phyloP scores from a whole-genome alignment of 2,797 vertebrate genomes.

The Poecilia picta region DNA sequence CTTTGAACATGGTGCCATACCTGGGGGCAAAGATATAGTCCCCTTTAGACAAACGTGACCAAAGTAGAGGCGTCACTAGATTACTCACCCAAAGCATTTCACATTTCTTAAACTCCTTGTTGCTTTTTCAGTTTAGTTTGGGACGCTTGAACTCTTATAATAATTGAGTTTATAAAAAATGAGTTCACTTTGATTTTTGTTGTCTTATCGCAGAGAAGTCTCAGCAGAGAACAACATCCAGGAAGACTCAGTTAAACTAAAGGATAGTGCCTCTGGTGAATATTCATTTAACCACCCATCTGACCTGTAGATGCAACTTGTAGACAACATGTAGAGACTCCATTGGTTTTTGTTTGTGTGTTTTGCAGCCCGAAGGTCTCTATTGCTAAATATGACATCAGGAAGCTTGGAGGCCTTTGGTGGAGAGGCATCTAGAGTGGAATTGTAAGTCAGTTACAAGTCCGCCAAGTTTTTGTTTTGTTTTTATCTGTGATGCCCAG shows the following conservation, averaged over 20 bases:
- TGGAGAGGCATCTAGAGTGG: conserved; percentile 84
- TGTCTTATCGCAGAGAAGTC: conserved; percentile 65
- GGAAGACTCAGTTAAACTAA: conserved; percentile 74
- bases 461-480: neutral
- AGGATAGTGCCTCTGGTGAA: conserved; percentile 77
- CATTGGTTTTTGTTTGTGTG: conserved; percentile 5
- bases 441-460: conserved; percentile 81
- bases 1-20: neutral
- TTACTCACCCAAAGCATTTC: neutral
- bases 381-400: conserved; percentile 79
- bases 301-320: neutral
- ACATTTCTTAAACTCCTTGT: neutral
- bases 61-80: neutral
- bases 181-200: neutral
- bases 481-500: neutral
- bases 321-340: neutral
- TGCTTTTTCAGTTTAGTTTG: neutral
- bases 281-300: neutral
- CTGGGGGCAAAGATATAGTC: neutral
- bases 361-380: conserved; percentile 76
- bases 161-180: no score
- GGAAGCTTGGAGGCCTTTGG: conserved; percentile 88
- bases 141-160: neutral
- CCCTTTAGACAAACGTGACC: no score
- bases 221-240: conserved; percentile 53